These are phyloP conservation scores for Amyelois transitella DNA, from an alignment of 1,140 invertebrate genomes.

Conservation along the genomic window DNA sequence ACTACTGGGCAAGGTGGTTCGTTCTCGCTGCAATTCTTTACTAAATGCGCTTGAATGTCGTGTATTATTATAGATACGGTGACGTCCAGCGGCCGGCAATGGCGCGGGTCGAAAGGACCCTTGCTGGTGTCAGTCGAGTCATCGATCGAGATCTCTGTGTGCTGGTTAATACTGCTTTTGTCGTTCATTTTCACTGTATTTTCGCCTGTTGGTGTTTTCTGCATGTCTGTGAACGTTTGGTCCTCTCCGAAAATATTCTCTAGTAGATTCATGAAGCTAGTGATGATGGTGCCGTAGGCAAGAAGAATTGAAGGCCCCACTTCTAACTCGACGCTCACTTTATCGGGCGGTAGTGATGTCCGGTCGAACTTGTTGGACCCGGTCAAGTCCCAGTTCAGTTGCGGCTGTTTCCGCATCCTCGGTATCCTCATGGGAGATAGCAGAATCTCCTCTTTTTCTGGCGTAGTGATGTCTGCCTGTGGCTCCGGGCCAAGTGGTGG, in stretches of 20 bases:
- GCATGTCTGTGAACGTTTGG: slow-evolving; percentile 95
- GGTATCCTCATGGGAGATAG: slow-evolving; percentile 93
- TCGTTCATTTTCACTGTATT: slow-evolving; percentile 70
- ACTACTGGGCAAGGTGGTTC: slow-evolving; percentile 94
- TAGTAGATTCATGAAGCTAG: slow-evolving; percentile 92
- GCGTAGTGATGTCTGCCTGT: slow-evolving; percentile 93
- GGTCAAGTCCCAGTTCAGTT: slow-evolving; percentile 78
- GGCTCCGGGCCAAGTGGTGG: slow-evolving; percentile 89
- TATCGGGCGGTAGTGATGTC: slow-evolving; percentile 86
- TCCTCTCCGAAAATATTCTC: slow-evolving; percentile 98
- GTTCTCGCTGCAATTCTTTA: slow-evolving; percentile 90
- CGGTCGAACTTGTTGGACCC: slow-evolving; percentile 89
- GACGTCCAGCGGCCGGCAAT: slow-evolving; percentile 92
- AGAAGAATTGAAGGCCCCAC: slow-evolving; percentile 93
- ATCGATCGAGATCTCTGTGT: slow-evolving; percentile 75
- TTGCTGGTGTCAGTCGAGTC: slow-evolving; percentile 73
- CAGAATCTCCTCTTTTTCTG: slow-evolving; percentile 94
- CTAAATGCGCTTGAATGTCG: slow-evolving; percentile 94
- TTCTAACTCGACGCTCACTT: slow-evolving; percentile 92
- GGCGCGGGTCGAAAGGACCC: slow-evolving; percentile 86
- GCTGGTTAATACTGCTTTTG: slow-evolving; percentile 68
- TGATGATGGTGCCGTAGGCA: slow-evolving; percentile 91
- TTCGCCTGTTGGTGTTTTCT: slow-evolving; percentile 74
- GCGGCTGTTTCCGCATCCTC: slow-evolving; percentile 81
- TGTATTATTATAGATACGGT: slow-evolving; percentile 95